Evolutionary conservation across 2,113 vertebrate species (phyloP).

Genomic region (Ascaphus truei): DNA sequence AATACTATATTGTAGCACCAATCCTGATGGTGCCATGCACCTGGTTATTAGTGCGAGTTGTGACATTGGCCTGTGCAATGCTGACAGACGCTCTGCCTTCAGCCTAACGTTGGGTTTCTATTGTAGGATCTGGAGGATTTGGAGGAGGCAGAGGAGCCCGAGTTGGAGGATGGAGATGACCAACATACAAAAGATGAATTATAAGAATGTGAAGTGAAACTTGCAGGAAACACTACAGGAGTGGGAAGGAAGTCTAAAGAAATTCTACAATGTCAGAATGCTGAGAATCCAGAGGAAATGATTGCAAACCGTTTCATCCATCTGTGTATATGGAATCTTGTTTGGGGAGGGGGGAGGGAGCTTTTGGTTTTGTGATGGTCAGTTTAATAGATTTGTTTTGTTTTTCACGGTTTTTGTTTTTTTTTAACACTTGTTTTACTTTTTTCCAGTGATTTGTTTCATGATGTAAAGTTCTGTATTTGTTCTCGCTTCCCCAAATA

Average conservation of each 20-base stretch:
- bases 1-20: too few relatives aligned
- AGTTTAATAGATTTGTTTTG: not conserved
- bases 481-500: conserved; percentile 5
- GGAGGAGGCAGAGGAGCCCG: conserved; percentile 67
- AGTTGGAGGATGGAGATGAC: conserved; percentile 72
- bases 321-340: conserved; percentile 40
- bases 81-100: too few relatives aligned
- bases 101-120: too few relatives aligned
- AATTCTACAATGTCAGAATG: conserved; percentile 48
- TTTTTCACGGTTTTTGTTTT: conserved; percentile 14
- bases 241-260: conserved; percentile 40
- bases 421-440: conserved; percentile 5
- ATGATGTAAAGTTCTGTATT: conserved; percentile 17
- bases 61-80: too few relatives aligned
- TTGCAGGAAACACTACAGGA: conserved; percentile 48
- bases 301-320: conserved; percentile 52
- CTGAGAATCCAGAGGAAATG: conserved; percentile 46
- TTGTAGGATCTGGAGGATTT: conserved; percentile 76
- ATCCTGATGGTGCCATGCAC: too few relatives aligned
- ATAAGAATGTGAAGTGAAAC: conserved; percentile 55
- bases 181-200: conserved; percentile 81
- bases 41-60: too few relatives aligned
- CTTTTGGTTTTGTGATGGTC: conserved; percentile 1
- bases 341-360: conserved; percentile 21
- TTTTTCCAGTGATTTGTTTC: too few relatives aligned